Evolutionary conservation across 2,113 vertebrate species (phyloP), one percentile per base, ranked within the genome.

Genomic region (Sigmodon hispidus): DNA sequence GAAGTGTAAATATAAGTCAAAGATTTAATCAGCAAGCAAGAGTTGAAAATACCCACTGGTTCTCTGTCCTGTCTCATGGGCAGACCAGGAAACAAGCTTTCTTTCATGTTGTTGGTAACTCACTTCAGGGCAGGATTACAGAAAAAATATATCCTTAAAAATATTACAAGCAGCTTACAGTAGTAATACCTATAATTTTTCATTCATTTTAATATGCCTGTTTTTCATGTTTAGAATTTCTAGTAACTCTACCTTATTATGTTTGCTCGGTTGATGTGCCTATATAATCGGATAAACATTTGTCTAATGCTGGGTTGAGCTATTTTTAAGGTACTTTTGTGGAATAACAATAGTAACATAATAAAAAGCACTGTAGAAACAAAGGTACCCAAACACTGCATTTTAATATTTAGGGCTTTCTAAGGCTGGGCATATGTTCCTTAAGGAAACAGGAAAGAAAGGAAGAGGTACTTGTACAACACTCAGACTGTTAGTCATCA

Each of bases 121-220:
- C 52, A 59, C 88, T 7, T 59, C 0, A 0, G 59, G 95, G 52
- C 69, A 89, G 73, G n/a, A 93, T 96, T 97, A 98, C 96, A 93
- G 96, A 96, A 98, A 94, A 97, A 79, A 87, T 81, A 97, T 81
- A 96, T 97, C 67, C 67, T 98, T 95, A 97, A 97, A 97, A 89
- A 97, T 97, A 97, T 98, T 98, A 97, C 96, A 98, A 98, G 97
- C 98, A 98, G 96, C 98, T 98, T 98, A 97, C 97, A 95, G 96
- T 80, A 95, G 96, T 96, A 97, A 98, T 97, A 98, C 98, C 98
- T 97, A 90, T 98, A 97, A 97, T 98, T 98, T 98, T 98, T 97
- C 97, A 96, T 98, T 98, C 97, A 96, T 97, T 98, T 98, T 96
- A 98, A 97, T 95, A 96, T 87, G 89, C 69, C 87, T 93, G 92